Evolutionary conservation across 2,113 vertebrate species (phyloP).

Genomic region (Elephantulus edwardii): DNA sequence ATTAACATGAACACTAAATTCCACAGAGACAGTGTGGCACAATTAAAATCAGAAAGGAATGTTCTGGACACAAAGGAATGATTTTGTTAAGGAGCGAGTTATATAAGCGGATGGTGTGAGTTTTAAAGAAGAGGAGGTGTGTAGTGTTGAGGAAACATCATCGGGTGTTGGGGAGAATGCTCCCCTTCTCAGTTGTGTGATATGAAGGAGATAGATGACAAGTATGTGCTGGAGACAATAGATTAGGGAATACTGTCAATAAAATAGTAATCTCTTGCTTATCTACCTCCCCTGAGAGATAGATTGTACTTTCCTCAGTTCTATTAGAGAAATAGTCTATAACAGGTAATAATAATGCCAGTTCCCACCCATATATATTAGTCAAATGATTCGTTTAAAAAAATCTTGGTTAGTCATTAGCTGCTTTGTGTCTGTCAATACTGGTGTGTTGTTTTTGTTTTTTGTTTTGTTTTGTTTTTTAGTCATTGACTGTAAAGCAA

Average conservation of each 20-base stretch:
- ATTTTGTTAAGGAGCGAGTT: neutral
- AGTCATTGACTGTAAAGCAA: neutral
- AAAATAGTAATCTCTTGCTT: neutral
- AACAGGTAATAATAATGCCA: neutral
- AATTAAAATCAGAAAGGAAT: neutral
- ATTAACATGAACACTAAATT: neutral
- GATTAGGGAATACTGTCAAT: neutral
- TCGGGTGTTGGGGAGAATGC: neutral
- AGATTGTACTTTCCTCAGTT: neutral
- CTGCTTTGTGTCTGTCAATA: neutral
- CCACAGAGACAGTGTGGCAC: neutral
- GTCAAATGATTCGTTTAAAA: neutral
- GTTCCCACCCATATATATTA: neutral
- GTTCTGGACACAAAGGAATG: neutral
- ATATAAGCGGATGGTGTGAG: neutral
- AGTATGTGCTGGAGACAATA: neutral
- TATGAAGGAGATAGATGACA: neutral
- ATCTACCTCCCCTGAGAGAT: neutral
- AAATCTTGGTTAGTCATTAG: neutral
- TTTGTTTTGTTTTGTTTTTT: no score
- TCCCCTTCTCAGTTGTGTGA: neutral
- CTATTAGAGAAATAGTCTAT: neutral
- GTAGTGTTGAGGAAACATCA: neutral
- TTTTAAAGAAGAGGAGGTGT: neutral
- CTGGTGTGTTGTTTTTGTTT: no score